A percentile compares a stretch with the other conserved stretches of the same genome.
These are phyloP conservation scores for Troilus luridus DNA, from an alignment of 2,888 invertebrate species.

Conservation along the genomic window DNA sequence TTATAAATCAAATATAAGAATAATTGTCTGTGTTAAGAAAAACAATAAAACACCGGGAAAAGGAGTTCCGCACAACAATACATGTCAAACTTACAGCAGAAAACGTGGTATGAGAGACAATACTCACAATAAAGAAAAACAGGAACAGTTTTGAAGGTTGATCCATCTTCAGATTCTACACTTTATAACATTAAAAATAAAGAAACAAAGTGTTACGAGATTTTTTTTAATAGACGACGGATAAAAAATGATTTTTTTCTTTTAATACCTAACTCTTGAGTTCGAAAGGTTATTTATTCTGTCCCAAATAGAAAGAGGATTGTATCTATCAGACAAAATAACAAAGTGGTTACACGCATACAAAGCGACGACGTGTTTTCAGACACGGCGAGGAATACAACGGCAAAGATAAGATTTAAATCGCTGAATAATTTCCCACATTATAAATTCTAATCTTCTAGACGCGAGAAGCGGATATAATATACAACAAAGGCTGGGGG, in stretches of 20 bases:
- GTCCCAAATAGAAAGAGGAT: not conserved
- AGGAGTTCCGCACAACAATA: too few relatives aligned
- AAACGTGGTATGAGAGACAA: too few relatives aligned
- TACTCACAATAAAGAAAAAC: too few relatives aligned
- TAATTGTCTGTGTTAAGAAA: too few relatives aligned
- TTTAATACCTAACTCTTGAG: not conserved
- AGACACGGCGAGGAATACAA: constrained; percentile 1
- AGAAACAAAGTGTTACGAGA: too few relatives aligned
- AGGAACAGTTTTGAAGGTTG: too few relatives aligned
- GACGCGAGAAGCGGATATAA: constrained; percentile 38
- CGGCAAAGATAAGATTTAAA: constrained; percentile 25
- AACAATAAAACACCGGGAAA: too few relatives aligned
- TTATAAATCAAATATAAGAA: not conserved
- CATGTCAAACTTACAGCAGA: too few relatives aligned
- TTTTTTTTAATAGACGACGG: too few relatives aligned
- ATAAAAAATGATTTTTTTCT: not conserved
- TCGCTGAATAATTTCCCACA: constrained; percentile 34
- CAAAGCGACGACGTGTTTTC: not conserved
- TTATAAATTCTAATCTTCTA: constrained; percentile 44
- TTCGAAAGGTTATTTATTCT: not conserved
- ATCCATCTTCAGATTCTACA: too few relatives aligned
- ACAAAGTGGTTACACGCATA: not conserved
- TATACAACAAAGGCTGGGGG: constrained; percentile 30
- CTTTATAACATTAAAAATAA: too few relatives aligned
- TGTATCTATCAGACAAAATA: not conserved